Conservation (phyloP, 2,113 vertebrate genomes). For the Delphinus delphis region DNA sequence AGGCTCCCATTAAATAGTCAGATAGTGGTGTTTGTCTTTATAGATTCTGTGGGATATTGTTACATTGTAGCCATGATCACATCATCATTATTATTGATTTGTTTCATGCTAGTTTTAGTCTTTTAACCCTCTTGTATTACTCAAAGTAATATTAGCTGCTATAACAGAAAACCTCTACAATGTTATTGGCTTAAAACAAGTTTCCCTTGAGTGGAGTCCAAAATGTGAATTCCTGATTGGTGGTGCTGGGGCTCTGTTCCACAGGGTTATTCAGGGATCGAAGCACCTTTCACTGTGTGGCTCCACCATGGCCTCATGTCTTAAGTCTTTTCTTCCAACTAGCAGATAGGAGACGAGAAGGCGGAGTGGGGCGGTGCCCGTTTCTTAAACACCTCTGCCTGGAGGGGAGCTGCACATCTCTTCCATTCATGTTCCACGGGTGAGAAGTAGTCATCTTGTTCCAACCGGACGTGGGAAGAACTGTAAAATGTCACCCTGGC, state of each 20-base stretch:
- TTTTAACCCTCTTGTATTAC: neutral
- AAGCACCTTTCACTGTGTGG: neutral
- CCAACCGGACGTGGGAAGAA: neutral
- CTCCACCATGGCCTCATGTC: neutral
- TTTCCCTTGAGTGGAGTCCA: neutral
- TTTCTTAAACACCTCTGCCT: neutral
- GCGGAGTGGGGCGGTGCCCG: neutral
- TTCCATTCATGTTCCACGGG: neutral
- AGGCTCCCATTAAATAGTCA: neutral
- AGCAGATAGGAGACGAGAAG: neutral
- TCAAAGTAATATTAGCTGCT: neutral
- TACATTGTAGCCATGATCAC: neutral
- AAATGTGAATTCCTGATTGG: neutral
- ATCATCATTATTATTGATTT: neutral
- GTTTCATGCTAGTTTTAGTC: neutral
- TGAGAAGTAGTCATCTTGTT: neutral
- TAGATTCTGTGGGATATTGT: neutral
- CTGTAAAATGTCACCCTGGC: neutral
- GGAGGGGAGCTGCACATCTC: neutral
- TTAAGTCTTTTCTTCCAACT: neutral
- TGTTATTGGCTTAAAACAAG: neutral
- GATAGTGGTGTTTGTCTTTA: neutral
- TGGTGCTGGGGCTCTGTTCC: neutral
- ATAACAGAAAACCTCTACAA: neutral
- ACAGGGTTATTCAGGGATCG: neutral